Conservation (phyloP, 2,113 vertebrate species). For the Origma solitaria region DNA sequence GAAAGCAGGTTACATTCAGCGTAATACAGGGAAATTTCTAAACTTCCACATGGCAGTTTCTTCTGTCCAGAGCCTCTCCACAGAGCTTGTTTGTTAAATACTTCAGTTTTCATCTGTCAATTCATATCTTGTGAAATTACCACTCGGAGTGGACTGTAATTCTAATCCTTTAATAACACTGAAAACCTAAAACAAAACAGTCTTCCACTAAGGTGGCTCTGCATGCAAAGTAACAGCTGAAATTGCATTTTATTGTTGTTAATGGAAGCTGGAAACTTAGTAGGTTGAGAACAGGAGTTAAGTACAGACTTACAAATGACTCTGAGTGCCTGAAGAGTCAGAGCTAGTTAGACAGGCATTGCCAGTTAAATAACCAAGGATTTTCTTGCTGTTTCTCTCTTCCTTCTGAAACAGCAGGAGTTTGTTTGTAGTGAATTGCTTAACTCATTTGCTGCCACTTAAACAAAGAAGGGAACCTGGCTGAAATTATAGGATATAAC, state of each 20-base stretch:
- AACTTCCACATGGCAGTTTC: background rate
- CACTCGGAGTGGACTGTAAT: background rate
- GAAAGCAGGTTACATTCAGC: background rate
- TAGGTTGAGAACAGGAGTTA: constrained; percentile 27
- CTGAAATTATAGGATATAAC: constrained; percentile 22
- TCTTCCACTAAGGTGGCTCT: background rate
- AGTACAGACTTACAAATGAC: constrained; percentile 7
- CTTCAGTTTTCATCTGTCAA: background rate
- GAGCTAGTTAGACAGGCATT: background rate
- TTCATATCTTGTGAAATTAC: background rate
- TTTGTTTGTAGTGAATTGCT: constrained; percentile 33
- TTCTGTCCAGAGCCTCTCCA: background rate
- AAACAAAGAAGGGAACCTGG: constrained; percentile 33
- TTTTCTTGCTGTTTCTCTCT: constrained; percentile 2
- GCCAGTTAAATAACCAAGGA: background rate
- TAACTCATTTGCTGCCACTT: constrained; percentile 29
- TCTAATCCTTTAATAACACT: constrained; percentile 35
- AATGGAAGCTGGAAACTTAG: constrained; percentile 23
- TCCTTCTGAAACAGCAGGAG: constrained; percentile 8
- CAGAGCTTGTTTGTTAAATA: background rate
- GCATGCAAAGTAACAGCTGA: constrained; percentile 15
- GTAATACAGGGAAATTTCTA: background rate
- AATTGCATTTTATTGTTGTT: constrained; percentile 27
- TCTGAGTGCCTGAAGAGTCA: background rate
- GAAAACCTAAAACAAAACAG: constrained; percentile 37